Evolutionary conservation across 2,888 invertebrate species (phyloP).

Genomic region (Acanthacorydalis orientalis): DNA sequence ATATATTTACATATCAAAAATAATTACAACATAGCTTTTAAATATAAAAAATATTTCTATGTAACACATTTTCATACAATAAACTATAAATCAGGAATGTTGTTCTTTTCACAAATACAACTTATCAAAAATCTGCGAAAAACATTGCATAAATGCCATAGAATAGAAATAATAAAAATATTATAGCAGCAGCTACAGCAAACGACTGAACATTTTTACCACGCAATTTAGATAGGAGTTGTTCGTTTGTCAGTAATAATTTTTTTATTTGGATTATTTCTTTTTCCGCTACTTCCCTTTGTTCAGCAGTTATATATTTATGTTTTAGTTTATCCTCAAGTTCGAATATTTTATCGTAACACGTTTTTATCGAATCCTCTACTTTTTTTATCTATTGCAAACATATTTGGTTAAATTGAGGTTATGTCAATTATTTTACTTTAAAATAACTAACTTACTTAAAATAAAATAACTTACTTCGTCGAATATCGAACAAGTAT

Average conservation of each 20-base stretch:
- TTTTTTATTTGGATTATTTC: constrained; percentile 22
- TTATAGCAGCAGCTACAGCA: constrained; percentile 16
- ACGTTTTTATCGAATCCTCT: constrained; percentile 18
- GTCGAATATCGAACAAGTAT: too few relatives aligned
- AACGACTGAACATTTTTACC: constrained; percentile 19
- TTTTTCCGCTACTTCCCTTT: constrained; percentile 15
- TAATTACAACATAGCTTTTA: not conserved
- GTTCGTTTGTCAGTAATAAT: constrained; percentile 19
- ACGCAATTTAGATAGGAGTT: constrained; percentile 19
- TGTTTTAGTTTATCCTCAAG: constrained; percentile 18
- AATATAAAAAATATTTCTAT: not conserved
- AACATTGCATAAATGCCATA: constrained; percentile 19
- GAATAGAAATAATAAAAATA: constrained; percentile 17
- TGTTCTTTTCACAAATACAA: not conserved
- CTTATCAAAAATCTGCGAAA: constrained; percentile 9
- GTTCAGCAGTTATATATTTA: constrained; percentile 13
- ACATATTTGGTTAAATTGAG: too few relatives aligned
- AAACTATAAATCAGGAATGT: not conserved
- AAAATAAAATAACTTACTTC: too few relatives aligned
- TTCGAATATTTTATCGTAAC: constrained; percentile 16
- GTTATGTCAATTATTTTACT: too few relatives aligned
- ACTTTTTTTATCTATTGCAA: constrained; percentile 17
- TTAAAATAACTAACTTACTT: too few relatives aligned
- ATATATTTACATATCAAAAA: not conserved
- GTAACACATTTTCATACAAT: not conserved